Base-by-base conservation (phyloP, 23 tunicate genomes). In the Diplosoma virens region DNA sequence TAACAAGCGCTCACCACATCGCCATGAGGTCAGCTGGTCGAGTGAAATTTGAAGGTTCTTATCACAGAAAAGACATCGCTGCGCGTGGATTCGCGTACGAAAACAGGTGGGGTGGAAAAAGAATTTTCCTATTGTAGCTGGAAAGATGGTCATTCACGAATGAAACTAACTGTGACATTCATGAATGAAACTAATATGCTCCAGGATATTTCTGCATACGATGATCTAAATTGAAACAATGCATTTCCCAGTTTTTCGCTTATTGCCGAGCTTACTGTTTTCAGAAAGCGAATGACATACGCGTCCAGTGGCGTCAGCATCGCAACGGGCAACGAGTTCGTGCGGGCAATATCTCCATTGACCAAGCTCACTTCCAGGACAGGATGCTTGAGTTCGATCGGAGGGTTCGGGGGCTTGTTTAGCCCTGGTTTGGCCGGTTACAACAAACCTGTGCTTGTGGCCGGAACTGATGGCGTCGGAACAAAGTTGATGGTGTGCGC, bases 401-500 rank as follows among this genome's bases (percentile, higher is more conserved):
- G 96, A 9, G 96, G 96, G 0, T 89, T 89, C 47, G 96, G 96
- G 53, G 88, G 89, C 0, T 1, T 78, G 25, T 89, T 89, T 71
- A 81, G 83, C 47, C 71, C 71, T 1, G 61, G 28, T 18, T 35
- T 50, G 61, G 88, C 96, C 0, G 96, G 96, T 21, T 89, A 89
- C 48, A n/a, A 24, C 24, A 59, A 89, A 36, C 96, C 96, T 9
- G 65, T 89, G 2, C 46, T 89, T 32, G 96, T 89, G 37, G 80
- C 96, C 47, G 96, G 96, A 46, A 77, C 84, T 33, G 96, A 89
- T 63, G 96, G 96, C 32, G 96, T 89, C 34, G 96, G 96, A 63
- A 89, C 96, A 20, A 89, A 89, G 50, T 36, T 89, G 31, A 11
- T 77, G 83, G 90, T 84, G n/a, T n/a, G n/a, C n/a, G n/a, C n/a